phyloP scores from a whole-genome alignment of 1,140 invertebrate species.

The Ruditapes philippinarum region DNA sequence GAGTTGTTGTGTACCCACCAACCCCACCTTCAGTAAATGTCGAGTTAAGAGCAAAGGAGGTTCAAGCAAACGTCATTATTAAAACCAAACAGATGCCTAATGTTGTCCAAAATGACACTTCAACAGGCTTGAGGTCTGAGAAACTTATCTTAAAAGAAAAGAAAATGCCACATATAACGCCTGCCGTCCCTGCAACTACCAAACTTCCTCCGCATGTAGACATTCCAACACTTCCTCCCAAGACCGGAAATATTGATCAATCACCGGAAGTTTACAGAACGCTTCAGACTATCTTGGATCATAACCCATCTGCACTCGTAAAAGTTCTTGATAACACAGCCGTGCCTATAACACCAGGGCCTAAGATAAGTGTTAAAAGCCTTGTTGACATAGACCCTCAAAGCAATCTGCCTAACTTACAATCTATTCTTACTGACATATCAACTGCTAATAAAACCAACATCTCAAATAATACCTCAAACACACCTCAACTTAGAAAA shows the following conservation, averaged over 20 bases:
- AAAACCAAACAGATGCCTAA: not conserved
- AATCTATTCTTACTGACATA: not conserved
- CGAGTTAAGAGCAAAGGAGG: too few relatives aligned
- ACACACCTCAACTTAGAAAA: not conserved
- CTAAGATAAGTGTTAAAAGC: slow-evolving; percentile 25
- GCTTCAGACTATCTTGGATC: slow-evolving; percentile 13
- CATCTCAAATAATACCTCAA: not conserved
- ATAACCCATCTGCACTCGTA: not conserved
- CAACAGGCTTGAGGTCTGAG: not conserved
- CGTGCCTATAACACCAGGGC: not conserved
- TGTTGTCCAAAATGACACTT: not conserved
- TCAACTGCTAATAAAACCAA: not conserved
- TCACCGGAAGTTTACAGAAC: slow-evolving; percentile 34
- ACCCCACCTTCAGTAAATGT: not conserved
- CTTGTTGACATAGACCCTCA: not conserved
- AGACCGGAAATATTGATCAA: not conserved
- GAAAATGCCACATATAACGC: too few relatives aligned
- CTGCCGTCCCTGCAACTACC: not conserved
- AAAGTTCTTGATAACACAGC: not conserved
- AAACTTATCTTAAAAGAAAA: not conserved
- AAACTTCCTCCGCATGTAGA: not conserved
- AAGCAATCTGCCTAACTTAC: not conserved
- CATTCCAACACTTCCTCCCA: slow-evolving; percentile 19
- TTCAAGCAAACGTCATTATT: not conserved
- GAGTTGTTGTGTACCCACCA: not conserved